Evolutionary conservation across 2,113 vertebrate species (phyloP).

Genomic region (Pterocles burchelli): DNA sequence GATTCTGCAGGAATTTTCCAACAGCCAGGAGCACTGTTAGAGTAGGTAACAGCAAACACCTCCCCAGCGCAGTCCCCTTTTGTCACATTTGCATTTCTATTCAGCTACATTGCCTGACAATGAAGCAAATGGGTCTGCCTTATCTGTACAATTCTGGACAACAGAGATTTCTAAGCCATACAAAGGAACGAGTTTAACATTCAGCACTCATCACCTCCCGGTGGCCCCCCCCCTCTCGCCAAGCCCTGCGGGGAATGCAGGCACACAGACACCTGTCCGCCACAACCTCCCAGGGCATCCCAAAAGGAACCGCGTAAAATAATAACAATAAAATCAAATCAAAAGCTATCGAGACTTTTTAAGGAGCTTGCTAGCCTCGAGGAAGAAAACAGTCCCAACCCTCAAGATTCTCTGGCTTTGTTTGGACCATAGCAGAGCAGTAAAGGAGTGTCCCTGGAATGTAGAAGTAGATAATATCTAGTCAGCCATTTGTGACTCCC

Average conservation of each 20-base stretch:
- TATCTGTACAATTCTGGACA: slow-evolving; percentile 78
- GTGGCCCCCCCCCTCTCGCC: not conserved
- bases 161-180: slow-evolving; percentile 73
- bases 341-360: not conserved
- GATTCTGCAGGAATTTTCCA: slow-evolving; percentile 66
- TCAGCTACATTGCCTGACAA: slow-evolving; percentile 73
- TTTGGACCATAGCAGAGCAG: not conserved
- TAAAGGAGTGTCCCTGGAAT: slow-evolving; percentile 45
- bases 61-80: slow-evolving; percentile 57
- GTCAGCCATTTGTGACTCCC: not conserved
- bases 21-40: slow-evolving; percentile 26
- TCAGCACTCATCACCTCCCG: slow-evolving; percentile 51
- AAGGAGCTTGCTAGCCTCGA: not conserved
- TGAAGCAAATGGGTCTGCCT: slow-evolving; percentile 72
- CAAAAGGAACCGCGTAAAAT: not conserved
- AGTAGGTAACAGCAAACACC: slow-evolving; percentile 30
- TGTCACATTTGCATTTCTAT: slow-evolving; percentile 81
- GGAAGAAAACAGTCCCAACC: not conserved
- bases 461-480: slow-evolving; percentile 21
- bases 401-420: slow-evolving; percentile 26
- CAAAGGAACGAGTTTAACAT: slow-evolving; percentile 72
- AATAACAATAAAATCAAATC: not conserved
- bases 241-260: not conserved
- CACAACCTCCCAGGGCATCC: not conserved
- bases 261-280: slow-evolving; percentile 50